Conservation (phyloP, 2,888 invertebrate species). For the Clepsis dumicolana region DNA sequence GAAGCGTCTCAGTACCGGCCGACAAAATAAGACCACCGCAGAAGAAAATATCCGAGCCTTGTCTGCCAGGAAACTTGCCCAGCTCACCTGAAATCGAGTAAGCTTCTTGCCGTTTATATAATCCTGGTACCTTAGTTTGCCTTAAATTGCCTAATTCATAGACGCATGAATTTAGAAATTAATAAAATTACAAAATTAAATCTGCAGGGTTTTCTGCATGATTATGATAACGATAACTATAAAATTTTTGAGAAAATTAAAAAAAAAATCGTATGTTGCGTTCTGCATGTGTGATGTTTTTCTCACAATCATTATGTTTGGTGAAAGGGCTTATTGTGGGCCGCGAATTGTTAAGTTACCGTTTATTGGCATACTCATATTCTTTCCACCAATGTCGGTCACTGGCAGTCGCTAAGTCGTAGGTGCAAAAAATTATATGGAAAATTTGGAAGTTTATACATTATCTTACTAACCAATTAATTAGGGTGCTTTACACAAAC, state of each 20-base stretch:
- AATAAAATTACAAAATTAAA: conserved; percentile 17
- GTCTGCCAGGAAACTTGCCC: conserved; percentile 87
- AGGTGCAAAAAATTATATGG: conserved; percentile 13
- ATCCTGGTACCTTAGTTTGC: conserved; percentile 26
- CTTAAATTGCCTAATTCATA: conserved; percentile 18
- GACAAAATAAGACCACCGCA: conserved; percentile 87
- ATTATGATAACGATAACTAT: conserved; percentile 7
- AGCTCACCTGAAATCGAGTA: conserved; percentile 90
- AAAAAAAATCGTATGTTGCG: conserved; percentile 28
- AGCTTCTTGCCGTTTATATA: conserved; percentile 59
- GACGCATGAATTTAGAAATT: conserved; percentile 47
- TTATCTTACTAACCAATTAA: neutral
- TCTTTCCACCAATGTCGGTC: conserved; percentile 32
- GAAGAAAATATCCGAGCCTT: conserved; percentile 84
- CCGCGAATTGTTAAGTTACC: conserved; percentile 46
- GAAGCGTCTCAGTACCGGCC: conserved; percentile 95
- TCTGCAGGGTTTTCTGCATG: conserved; percentile 39
- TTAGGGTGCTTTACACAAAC: neutral
- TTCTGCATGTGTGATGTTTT: conserved; percentile 42
- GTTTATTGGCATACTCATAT: conserved; percentile 35
- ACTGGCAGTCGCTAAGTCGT: conserved; percentile 13
- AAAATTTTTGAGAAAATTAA: neutral
- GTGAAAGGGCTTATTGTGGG: conserved; percentile 65
- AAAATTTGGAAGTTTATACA: conserved; percentile 6
- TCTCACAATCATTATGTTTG: conserved; percentile 48